phyloP scores from a whole-genome alignment of 2,797 vertebrate genomes.

The Steatocranus sp. region DNA sequence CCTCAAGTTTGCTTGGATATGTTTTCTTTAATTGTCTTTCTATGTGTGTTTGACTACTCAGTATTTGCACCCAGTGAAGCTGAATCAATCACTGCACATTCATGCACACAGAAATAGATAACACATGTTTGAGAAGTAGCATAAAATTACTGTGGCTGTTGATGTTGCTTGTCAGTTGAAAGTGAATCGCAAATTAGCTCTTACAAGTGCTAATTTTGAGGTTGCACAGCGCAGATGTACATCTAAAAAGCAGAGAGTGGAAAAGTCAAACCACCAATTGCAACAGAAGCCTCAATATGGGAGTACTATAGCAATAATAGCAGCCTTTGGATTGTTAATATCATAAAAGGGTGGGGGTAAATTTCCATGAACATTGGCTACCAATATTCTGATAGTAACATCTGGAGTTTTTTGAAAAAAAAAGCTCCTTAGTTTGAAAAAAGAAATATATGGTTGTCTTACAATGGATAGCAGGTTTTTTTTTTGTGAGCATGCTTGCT shows the following conservation, averaged over 20 bases:
- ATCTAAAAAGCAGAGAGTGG: neutral
- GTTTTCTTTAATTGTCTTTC: constrained; percentile 37
- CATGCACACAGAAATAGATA: constrained; percentile 8
- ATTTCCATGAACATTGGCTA: neutral
- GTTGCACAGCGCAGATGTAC: neutral
- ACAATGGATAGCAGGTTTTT: neutral
- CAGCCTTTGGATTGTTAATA: neutral
- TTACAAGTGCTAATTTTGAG: constrained; percentile 6
- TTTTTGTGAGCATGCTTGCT: neutral
- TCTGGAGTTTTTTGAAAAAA: neutral
- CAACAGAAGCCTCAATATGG: neutral
- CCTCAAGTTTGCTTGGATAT: constrained; percentile 24
- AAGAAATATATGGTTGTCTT: neutral
- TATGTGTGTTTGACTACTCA: neutral
- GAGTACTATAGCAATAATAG: neutral
- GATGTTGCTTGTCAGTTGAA: constrained; percentile 20
- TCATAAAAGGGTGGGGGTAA: neutral
- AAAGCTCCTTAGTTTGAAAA: neutral
- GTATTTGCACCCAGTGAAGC: neutral
- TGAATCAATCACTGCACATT: constrained; percentile 17
- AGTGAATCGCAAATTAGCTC: constrained; percentile 22
- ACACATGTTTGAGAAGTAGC: constrained; percentile 7
- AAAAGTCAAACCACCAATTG: neutral
- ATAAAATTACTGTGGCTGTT: constrained; percentile 16
- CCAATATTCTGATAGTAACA: neutral